Evolutionary conservation across 2,113 vertebrate genomes (phyloP).

Genomic region (Serinus canaria): DNA sequence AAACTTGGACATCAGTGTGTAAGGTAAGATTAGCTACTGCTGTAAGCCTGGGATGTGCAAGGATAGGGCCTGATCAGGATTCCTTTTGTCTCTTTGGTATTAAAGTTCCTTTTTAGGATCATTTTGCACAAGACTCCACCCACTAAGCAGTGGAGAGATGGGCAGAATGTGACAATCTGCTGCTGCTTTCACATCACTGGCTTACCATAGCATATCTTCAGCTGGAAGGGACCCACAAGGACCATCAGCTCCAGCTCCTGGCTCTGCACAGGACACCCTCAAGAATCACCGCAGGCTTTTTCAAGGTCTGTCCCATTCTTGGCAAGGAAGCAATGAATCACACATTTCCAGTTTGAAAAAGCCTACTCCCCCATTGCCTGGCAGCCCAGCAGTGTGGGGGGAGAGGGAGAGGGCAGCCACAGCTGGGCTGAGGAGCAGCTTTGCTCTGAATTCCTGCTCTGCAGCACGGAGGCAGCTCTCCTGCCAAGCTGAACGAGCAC

Average conservation of each 20-base stretch:
- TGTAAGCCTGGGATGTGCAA: background rate
- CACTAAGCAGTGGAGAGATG: background rate
- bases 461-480: constrained; percentile 4
- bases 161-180: background rate
- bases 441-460: background rate
- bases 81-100: background rate
- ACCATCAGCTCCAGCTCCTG: background rate
- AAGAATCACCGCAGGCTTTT: background rate
- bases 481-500: background rate
- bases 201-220: background rate
- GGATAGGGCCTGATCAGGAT: background rate
- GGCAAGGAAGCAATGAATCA: background rate
- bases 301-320: background rate
- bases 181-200: background rate
- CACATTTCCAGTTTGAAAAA: background rate
- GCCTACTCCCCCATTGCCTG: background rate
- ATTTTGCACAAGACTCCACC: background rate
- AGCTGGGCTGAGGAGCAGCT: constrained; percentile 30
- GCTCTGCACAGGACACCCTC: background rate
- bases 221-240: background rate
- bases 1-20: background rate
- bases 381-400: background rate
- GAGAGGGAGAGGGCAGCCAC: background rate
- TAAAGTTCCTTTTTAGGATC: background rate
- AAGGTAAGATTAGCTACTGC: background rate